Percentiles rank a stretch among this genome's conserved stretches.
phyloP scores from a whole-genome alignment of 2,797 vertebrate genomes.

The Mallotus villosus region DNA sequence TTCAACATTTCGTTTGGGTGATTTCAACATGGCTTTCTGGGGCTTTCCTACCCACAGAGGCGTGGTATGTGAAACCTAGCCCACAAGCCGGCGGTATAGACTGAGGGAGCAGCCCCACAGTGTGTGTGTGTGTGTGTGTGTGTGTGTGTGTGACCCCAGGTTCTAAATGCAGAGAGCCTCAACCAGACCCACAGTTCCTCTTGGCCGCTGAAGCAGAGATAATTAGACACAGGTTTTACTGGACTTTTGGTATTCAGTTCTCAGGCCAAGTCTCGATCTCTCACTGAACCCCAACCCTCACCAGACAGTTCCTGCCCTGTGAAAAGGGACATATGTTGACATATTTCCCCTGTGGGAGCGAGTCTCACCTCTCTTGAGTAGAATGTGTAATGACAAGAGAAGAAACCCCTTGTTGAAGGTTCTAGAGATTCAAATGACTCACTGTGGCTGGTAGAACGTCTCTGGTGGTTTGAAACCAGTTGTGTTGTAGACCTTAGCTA shows the following conservation, averaged over 20 bases:
- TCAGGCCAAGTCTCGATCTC: slow-evolving; percentile 63
- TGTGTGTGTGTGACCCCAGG: slow-evolving; percentile 55
- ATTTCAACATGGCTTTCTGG: slow-evolving; percentile 26
- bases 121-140: slow-evolving; percentile 58
- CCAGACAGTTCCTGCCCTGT: slow-evolving; percentile 42
- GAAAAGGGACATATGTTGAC: slow-evolving; percentile 39
- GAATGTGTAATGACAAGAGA: background rate
- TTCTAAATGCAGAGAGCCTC: slow-evolving; percentile 34
- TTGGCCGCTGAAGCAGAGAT: slow-evolving; percentile 70
- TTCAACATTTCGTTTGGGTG: slow-evolving; percentile 9
- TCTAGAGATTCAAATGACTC: too few species aligned
- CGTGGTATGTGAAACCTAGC: background rate
- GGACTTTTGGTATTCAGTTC: slow-evolving; percentile 63
- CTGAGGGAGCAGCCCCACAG: slow-evolving; percentile 19
- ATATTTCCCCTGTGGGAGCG: slow-evolving; percentile 26
- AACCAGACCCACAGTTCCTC: slow-evolving; percentile 64
- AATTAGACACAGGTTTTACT: slow-evolving; percentile 73
- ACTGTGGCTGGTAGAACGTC: too few species aligned
- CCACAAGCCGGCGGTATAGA: background rate
- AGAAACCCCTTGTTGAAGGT: background rate
- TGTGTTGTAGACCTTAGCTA: too few species aligned
- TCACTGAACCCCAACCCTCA: slow-evolving; percentile 33
- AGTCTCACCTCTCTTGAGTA: slow-evolving; percentile 24
- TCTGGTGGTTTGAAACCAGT: background rate
- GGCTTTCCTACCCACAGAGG: slow-evolving; percentile 1